Evolutionary conservation across 2,797 vertebrate genomes (phyloP).

Genomic region (Hippocampus kuda): DNA sequence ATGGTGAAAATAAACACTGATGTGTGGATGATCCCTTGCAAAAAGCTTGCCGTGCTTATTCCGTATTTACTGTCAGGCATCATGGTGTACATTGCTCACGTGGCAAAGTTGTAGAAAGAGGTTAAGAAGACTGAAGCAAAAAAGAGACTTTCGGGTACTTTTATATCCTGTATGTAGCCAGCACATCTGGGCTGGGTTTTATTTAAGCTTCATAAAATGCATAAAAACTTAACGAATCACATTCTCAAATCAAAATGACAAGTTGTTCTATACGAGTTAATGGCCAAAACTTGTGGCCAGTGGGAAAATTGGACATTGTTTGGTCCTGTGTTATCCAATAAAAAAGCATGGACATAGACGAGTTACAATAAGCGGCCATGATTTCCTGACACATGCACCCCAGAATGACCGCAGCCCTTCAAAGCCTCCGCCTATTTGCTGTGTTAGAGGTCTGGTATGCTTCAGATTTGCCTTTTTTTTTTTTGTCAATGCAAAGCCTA

Average conservation of each 20-base stretch:
- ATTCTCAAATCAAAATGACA: too few species aligned
- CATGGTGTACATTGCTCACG: not conserved
- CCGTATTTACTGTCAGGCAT: not conserved
- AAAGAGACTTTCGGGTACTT: not conserved
- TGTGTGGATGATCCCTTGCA: not conserved
- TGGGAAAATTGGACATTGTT: too few species aligned
- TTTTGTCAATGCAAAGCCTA: constrained; percentile 2
- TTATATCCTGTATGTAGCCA: too few species aligned
- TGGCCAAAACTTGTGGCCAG: too few species aligned
- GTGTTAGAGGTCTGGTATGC: not conserved
- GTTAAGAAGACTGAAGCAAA: not conserved
- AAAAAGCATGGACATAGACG: not conserved
- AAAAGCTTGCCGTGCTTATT: not conserved
- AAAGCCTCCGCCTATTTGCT: not conserved
- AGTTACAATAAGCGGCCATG: not conserved
- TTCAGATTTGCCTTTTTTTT: not conserved
- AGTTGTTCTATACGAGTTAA: too few species aligned
- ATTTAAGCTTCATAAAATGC: too few species aligned
- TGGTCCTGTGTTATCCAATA: not conserved
- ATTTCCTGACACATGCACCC: not conserved
- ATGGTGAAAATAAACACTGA: not conserved
- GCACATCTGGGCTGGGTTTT: too few species aligned
- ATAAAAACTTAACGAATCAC: too few species aligned
- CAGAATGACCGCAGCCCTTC: not conserved
- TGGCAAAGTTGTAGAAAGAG: not conserved